phyloP scores from a whole-genome alignment of 1,140 invertebrate genomes.

The Sinella curviseta region DNA sequence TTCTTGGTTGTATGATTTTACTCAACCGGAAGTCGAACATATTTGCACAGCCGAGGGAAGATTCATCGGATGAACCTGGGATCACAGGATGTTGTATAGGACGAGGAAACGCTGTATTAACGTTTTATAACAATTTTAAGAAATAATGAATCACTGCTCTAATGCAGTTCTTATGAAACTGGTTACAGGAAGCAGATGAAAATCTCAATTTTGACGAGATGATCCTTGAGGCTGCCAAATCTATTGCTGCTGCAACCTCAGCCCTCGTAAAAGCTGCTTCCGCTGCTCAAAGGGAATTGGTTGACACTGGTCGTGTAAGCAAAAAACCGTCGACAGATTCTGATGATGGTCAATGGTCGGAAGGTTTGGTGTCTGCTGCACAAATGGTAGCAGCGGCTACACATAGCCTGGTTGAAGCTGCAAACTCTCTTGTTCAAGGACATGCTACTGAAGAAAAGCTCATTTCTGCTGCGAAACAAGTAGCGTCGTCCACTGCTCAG shows the following conservation, averaged over 20 bases:
- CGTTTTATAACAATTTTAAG: neutral
- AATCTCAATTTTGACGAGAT: constrained; percentile 97
- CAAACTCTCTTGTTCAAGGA: constrained; percentile 94
- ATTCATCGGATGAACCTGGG: constrained; percentile 27
- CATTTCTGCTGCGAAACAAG: constrained; percentile 94
- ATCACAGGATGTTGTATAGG: too few relatives aligned
- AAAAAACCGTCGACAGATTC: constrained; percentile 75
- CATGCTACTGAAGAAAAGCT: constrained; percentile 91
- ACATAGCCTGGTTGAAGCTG: constrained; percentile 92
- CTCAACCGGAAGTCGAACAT: constrained; percentile 99
- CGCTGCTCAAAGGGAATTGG: constrained; percentile 86
- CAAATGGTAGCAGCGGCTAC: constrained; percentile 91
- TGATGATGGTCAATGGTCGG: constrained; percentile 98
- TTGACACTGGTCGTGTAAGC: constrained; percentile 77
- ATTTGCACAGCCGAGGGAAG: constrained; percentile 62
- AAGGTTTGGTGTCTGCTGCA: constrained; percentile 94
- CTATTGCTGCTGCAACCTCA: constrained; percentile 90
- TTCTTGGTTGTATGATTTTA: constrained; percentile 90
- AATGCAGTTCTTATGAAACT: constrained; percentile 25
- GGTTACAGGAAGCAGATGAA: constrained; percentile 82
- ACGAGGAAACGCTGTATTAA: too few relatives aligned
- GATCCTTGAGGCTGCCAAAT: constrained; percentile 97
- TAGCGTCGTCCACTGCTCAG: constrained; percentile 95
- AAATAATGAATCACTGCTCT: neutral
- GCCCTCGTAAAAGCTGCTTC: constrained; percentile 94